Evolutionary conservation across 1,140 invertebrate genomes (phyloP).

Genomic region (Ruditapes philippinarum): DNA sequence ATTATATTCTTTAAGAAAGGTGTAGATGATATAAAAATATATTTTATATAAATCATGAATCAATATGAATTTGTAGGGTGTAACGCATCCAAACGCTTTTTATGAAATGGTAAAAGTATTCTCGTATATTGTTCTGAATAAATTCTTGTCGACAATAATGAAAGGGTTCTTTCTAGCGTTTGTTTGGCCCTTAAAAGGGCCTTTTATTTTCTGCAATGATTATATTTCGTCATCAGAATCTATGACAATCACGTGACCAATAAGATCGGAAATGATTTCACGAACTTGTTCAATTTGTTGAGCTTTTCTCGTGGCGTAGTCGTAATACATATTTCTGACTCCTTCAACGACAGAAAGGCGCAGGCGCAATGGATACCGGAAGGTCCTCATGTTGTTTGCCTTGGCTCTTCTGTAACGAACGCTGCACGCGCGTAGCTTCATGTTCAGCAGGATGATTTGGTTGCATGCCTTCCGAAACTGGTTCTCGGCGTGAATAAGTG

Average conservation of each 20-base stretch:
- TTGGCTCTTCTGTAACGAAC: slow-evolving; percentile 66
- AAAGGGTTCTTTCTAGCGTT: background rate
- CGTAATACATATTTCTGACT: slow-evolving; percentile 70
- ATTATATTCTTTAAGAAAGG: too few relatives aligned
- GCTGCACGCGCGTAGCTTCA: background rate
- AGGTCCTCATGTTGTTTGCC: slow-evolving; percentile 34
- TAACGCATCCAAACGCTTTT: too few relatives aligned
- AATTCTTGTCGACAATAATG: background rate
- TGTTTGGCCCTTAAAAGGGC: slow-evolving; percentile 55
- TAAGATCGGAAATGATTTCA: background rate
- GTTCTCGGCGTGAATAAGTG: slow-evolving; percentile 25
- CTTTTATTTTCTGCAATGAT: background rate
- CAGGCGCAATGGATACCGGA: slow-evolving; percentile 64
- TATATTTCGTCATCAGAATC: background rate
- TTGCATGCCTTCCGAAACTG: slow-evolving; percentile 65
- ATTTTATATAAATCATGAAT: too few relatives aligned
- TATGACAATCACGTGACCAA: background rate
- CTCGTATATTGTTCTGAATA: too few relatives aligned
- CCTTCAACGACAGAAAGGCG: slow-evolving; percentile 70
- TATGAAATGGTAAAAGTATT: too few relatives aligned
- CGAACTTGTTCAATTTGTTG: slow-evolving; percentile 47
- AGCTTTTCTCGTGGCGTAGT: slow-evolving; percentile 62
- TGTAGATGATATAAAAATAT: too few relatives aligned
- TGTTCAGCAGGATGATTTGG: slow-evolving; percentile 68
- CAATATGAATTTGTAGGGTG: too few relatives aligned